A percentile compares a stretch with the other conserved stretches of the same genome.
These are phyloP conservation scores for Drosophila suzukii DNA, from an alignment of 1,140 invertebrate genomes.

Conservation along the genomic window DNA sequence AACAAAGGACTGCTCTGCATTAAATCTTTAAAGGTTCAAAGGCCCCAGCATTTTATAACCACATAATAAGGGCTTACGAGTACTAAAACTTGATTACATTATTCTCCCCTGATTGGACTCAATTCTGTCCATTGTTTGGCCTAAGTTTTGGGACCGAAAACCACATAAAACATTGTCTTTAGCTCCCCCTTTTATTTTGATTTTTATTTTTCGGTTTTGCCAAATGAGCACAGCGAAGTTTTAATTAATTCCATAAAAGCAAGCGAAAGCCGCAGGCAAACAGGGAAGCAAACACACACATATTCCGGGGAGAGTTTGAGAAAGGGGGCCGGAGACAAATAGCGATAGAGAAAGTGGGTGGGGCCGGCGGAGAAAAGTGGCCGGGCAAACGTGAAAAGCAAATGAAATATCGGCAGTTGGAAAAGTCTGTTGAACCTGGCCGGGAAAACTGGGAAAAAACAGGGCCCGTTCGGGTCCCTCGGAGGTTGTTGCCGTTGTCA, in stretches of 20 bases:
- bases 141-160: slow-evolving; percentile 38
- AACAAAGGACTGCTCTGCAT: no score
- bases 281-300: slow-evolving; percentile 50
- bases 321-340: slow-evolving; percentile 9
- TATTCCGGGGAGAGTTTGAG: slow-evolving; percentile 12
- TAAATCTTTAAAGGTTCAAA: background rate
- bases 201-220: slow-evolving; percentile 33
- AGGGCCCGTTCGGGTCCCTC: slow-evolving; percentile 6
- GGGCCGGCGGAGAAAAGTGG: slow-evolving; percentile 35
- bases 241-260: slow-evolving; percentile 82
- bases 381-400: slow-evolving; percentile 50
- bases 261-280: slow-evolving; percentile 75
- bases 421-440: slow-evolving; percentile 67
- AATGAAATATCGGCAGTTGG: slow-evolving; percentile 72
- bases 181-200: slow-evolving; percentile 30
- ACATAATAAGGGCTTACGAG: slow-evolving; percentile 3
- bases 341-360: slow-evolving; percentile 17
- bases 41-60: no score
- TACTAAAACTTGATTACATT: slow-evolving; percentile 8
- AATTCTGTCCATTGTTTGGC: slow-evolving; percentile 34
- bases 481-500: slow-evolving; percentile 52
- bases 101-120: slow-evolving; percentile 35
- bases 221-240: slow-evolving; percentile 67
- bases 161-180: slow-evolving; percentile 44
- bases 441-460: slow-evolving; percentile 24